Evolutionary conservation across 2,888 invertebrate genomes (phyloP).

Genomic region (Branchinecta sandiegonensis): DNA sequence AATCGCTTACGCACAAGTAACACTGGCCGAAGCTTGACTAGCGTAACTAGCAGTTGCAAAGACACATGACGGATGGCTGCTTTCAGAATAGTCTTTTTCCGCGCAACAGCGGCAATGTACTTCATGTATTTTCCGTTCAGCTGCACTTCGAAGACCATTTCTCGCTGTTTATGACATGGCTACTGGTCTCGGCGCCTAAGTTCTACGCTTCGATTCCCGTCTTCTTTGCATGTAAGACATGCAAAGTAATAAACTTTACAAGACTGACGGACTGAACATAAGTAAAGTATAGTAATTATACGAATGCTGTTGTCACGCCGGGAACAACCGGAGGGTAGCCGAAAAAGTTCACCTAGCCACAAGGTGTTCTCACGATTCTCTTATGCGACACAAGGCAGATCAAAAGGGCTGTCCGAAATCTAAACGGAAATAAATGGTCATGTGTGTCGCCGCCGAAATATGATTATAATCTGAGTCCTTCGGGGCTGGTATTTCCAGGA

Average conservation of each 20-base stretch:
- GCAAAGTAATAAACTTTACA: constrained; percentile 14
- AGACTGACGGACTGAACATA: constrained; percentile 15
- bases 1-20: neutral
- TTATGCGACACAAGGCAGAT: no score
- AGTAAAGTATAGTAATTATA: constrained; percentile 13
- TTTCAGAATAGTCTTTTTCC: neutral
- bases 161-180: constrained; percentile 2
- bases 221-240: neutral
- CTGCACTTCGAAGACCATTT: neutral
- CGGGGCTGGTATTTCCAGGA: no score
- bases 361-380: constrained; percentile 9
- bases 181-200: constrained; percentile 8
- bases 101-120: constrained; percentile 1
- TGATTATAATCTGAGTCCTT: no score
- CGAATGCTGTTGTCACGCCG: constrained; percentile 9
- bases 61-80: neutral
- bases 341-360: neutral
- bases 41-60: constrained; percentile 2
- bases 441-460: no score
- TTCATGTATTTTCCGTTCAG: neutral
- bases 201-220: constrained; percentile 6
- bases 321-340: constrained; percentile 1
- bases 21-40: neutral
- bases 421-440: no score
- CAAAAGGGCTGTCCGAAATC: no score